A percentile compares a stretch with the other conserved stretches of the same genome.
These are phyloP conservation scores for Dysdera silvatica DNA, from an alignment of 1,140 invertebrate species.

Conservation along the genomic window DNA sequence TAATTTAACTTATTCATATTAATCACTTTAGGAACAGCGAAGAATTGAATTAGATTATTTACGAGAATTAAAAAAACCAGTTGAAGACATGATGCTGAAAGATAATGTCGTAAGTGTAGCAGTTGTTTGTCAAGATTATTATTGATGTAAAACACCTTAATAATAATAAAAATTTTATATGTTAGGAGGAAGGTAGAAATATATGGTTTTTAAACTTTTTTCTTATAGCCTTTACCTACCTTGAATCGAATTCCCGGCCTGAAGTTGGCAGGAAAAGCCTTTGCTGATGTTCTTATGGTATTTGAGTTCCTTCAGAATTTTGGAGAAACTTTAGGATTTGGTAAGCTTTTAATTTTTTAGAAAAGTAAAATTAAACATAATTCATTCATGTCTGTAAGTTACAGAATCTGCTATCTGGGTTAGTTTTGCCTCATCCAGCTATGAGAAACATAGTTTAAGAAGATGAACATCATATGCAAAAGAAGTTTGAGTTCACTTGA, in stretches of 20 bases:
- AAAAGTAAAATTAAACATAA: too few relatives aligned
- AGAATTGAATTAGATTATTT: conserved; percentile 75
- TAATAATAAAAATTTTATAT: too few relatives aligned
- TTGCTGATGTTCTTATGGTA: conserved; percentile 84
- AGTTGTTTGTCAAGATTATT: too few relatives aligned
- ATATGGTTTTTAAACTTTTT: not conserved
- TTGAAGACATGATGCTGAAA: conserved; percentile 50
- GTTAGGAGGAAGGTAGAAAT: not conserved
- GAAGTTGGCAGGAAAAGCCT: conserved; percentile 72
- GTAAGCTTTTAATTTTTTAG: conserved; percentile 54
- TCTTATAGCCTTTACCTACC: conserved; percentile 56
- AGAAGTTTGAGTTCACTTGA: too few relatives aligned
- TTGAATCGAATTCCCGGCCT: conserved; percentile 70
- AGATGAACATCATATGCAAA: too few relatives aligned
- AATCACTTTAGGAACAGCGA: conserved; percentile 56
- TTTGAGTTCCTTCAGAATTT: conserved; percentile 94
- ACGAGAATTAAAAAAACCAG: conserved; percentile 73
- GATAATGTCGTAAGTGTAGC: conserved; percentile 39
- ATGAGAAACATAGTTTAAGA: too few relatives aligned
- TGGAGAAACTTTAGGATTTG: conserved; percentile 83
- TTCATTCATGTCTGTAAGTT: too few relatives aligned
- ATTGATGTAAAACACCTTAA: too few relatives aligned
- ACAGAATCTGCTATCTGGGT: too few relatives aligned
- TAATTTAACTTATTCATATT: not conserved
- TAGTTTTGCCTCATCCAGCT: too few relatives aligned